Conservation (phyloP, 2,113 vertebrate genomes). For the Myotis davidii region DNA sequence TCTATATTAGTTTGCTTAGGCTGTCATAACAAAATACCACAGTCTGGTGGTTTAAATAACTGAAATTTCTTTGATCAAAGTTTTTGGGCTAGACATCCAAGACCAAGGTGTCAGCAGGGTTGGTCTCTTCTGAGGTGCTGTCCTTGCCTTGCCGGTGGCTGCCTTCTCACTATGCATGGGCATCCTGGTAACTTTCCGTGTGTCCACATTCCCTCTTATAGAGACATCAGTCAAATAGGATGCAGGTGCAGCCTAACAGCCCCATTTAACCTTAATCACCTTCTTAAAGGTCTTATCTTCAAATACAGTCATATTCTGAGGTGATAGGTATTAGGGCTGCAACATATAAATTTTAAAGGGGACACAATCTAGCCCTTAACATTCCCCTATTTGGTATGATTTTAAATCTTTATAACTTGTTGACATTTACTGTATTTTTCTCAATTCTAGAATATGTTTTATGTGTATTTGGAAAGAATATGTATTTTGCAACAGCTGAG, state of each 20-base stretch:
- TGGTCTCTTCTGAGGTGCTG: not conserved
- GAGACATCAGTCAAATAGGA: not conserved
- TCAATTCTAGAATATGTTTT: not conserved
- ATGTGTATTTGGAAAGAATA: not conserved
- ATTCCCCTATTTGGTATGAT: not conserved
- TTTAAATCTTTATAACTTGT: not conserved
- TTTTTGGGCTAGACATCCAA: not conserved
- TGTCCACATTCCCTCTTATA: not conserved
- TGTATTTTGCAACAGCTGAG: not conserved
- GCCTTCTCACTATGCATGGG: not conserved
- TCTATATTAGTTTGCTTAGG: not conserved
- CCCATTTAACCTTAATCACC: not conserved
- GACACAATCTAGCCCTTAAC: not conserved
- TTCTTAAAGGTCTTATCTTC: not conserved
- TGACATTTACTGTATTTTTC: not conserved
- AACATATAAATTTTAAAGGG: not conserved
- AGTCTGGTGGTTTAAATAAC: not conserved
- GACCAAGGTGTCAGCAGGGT: not conserved
- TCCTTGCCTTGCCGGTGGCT: not conserved
- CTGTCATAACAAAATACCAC: not conserved
- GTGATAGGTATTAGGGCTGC: not conserved
- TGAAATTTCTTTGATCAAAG: not conserved
- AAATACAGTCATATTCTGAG: not conserved
- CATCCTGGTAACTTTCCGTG: not conserved
- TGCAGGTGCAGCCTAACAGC: not conserved